phyloP scores from a whole-genome alignment of 2,888 invertebrate species.

The Oxycera nigricornis region DNA sequence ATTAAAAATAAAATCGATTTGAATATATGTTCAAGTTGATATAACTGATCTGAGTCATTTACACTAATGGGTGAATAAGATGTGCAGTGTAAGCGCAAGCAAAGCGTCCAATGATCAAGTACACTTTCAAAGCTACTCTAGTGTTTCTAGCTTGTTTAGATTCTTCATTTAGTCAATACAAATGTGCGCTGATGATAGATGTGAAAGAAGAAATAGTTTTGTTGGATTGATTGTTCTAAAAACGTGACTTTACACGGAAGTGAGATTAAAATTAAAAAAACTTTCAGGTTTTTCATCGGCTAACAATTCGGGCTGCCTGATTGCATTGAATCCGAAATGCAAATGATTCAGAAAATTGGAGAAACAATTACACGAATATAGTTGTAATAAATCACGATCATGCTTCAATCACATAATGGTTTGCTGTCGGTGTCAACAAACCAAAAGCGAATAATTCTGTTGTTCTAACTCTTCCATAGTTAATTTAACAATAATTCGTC shows the following conservation, averaged over 20 bases:
- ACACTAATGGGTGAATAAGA: background rate
- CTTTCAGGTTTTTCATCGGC: too few species aligned
- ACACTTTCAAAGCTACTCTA: background rate
- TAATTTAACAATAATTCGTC: background rate
- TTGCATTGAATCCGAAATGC: too few species aligned
- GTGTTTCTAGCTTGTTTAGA: background rate
- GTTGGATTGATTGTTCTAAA: too few species aligned
- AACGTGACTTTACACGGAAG: too few species aligned
- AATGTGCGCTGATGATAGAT: background rate
- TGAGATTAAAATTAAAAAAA: too few species aligned
- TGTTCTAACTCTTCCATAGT: background rate
- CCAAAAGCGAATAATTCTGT: background rate
- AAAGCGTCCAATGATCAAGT: background rate
- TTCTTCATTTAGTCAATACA: background rate
- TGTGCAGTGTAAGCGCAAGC: background rate
- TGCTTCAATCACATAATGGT: background rate
- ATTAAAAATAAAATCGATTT: constrained; percentile 31
- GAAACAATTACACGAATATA: too few species aligned
- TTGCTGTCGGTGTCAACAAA: background rate
- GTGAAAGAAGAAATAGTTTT: too few species aligned
- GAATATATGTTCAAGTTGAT: constrained; percentile 11
- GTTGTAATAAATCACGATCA: background rate
- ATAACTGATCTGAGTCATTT: constrained; percentile 3
- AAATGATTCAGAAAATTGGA: too few species aligned
- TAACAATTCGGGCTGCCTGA: too few species aligned